Conservation (phyloP, 2,113 vertebrate species). For the Tricholaema leucomelas region DNA sequence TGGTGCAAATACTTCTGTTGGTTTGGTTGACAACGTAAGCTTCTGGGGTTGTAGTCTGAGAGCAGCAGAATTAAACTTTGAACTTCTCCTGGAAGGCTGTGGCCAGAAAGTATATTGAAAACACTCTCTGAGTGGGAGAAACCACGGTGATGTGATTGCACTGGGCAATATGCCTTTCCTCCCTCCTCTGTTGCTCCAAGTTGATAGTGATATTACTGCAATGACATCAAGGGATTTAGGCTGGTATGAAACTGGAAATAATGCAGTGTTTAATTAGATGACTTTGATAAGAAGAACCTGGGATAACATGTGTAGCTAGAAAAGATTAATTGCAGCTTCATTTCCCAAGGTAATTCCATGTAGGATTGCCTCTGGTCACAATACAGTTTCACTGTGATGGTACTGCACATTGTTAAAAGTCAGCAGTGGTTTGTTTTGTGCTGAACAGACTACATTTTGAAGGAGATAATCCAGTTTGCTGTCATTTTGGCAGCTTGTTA, state of each 20-base stretch:
- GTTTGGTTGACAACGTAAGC: not conserved
- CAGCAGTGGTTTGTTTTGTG: constrained; percentile 45
- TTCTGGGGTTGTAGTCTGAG: not conserved
- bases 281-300: constrained; percentile 27
- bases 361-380: constrained; percentile 34
- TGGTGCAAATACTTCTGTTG: not conserved
- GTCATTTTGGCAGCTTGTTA: constrained; percentile 40
- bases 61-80: not conserved
- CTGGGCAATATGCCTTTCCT: not conserved
- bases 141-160: not conserved
- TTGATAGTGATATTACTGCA: not conserved
- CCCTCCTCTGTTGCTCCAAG: not conserved
- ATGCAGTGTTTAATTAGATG: constrained; percentile 32
- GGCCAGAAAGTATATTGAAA: not conserved
- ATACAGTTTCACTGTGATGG: not conserved
- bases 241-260: constrained; percentile 13
- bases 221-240: not conserved
- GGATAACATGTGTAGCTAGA: not conserved
- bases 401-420: constrained; percentile 11
- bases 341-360: constrained; percentile 21
- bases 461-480: constrained; percentile 53
- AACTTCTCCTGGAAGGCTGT: not conserved
- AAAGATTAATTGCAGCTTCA: constrained; percentile 48
- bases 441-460: constrained; percentile 25
- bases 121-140: not conserved